Conservation (phyloP, 2,113 vertebrate genomes). For the Onychorhynchus coronatus region DNA sequence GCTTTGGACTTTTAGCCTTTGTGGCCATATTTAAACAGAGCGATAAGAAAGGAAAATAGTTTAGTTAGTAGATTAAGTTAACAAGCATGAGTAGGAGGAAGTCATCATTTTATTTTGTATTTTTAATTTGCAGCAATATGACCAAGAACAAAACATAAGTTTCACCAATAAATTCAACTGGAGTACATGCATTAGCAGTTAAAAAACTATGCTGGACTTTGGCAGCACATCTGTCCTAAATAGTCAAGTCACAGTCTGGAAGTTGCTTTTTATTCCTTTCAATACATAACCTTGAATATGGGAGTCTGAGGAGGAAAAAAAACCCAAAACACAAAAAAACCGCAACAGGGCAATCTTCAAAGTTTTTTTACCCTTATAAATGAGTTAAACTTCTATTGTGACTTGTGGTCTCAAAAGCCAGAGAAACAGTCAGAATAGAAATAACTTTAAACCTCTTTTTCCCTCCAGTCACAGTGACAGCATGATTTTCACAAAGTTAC, state of each 20-base stretch:
- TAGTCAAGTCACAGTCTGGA: background rate
- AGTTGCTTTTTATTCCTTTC: constrained; percentile 11
- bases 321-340: background rate
- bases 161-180: constrained; percentile 29
- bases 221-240: constrained; percentile 6
- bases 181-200: constrained; percentile 13
- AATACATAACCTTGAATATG: background rate
- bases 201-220: constrained; percentile 28
- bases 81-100: background rate
- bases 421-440: background rate
- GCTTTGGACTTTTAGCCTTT: background rate
- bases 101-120: background rate
- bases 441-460: background rate
- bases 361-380: background rate
- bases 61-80: constrained; percentile 30
- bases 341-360: background rate
- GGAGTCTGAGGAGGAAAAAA: background rate
- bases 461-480: background rate
- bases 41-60: constrained; percentile 5
- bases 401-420: background rate
- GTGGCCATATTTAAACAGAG: constrained; percentile 18
- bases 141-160: constrained; percentile 8
- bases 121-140: constrained; percentile 29
- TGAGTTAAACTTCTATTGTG: background rate
- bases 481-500: background rate